A percentile compares a stretch with the other conserved stretches of the same genome.
Evolutionary conservation across 35 echinoderm and acorn worm genomes (phyloP).

Genomic region (Stichopus chloronotus): DNA sequence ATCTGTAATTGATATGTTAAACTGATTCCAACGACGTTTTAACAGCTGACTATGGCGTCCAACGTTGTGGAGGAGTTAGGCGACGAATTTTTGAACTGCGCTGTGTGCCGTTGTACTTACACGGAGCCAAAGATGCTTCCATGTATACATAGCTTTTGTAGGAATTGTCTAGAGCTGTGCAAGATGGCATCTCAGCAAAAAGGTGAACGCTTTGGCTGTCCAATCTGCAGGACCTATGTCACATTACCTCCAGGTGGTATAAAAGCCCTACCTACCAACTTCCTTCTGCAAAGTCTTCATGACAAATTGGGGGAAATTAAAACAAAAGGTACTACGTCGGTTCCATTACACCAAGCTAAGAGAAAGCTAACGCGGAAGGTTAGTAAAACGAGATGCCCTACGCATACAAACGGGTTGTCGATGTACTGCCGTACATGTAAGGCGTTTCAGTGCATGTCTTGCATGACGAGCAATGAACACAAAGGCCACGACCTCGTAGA

Average conservation of each 20-base stretch:
- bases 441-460: constrained; percentile 46
- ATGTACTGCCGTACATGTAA: constrained; percentile 50
- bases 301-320: constrained; percentile 42
- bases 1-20: too few relatives aligned
- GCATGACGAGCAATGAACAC: constrained; percentile 19
- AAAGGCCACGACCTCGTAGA: constrained; percentile 39
- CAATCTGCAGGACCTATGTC: constrained; percentile 16
- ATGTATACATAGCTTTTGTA: constrained; percentile 61
- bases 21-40: too few relatives aligned
- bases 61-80: constrained; percentile 52
- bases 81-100: constrained; percentile 55
- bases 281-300: constrained; percentile 34
- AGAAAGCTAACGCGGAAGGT: not conserved
- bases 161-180: constrained; percentile 33
- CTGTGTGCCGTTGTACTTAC: constrained; percentile 34
- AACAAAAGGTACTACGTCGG: not conserved
- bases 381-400: constrained; percentile 40
- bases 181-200: constrained; percentile 10
- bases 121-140: constrained; percentile 43
- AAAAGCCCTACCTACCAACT: constrained; percentile 40
- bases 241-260: constrained; percentile 30
- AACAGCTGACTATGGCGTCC: constrained; percentile 15
- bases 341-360: not conserved
- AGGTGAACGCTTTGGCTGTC: constrained; percentile 34
- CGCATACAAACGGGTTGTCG: constrained; percentile 9